These are phyloP conservation scores for Allobates femoralis DNA, from an alignment of 2,797 vertebrate genomes.

Conservation along the genomic window DNA sequence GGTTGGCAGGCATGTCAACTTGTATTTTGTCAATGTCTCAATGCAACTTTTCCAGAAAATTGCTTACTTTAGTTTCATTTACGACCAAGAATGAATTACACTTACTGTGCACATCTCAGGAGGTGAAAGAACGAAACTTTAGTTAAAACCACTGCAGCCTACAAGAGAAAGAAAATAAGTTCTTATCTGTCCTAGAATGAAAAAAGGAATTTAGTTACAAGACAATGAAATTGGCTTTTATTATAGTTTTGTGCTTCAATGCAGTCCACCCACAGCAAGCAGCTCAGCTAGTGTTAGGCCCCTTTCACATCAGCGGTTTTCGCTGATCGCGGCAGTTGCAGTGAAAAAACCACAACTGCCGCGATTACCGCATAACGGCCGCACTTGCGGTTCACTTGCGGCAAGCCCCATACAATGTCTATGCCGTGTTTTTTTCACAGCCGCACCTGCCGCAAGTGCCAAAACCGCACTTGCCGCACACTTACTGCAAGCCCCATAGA, in stretches of 20 bases:
- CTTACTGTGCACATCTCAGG: conserved; percentile 16
- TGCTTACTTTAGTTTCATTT: conserved; percentile 16
- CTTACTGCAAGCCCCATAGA: no score
- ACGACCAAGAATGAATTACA: not conserved
- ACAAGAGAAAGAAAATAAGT: not conserved
- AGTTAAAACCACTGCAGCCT: not conserved
- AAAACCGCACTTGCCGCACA: no score
- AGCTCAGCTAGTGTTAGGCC: not conserved
- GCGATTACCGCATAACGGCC: no score
- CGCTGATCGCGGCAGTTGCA: no score
- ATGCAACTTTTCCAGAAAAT: not conserved
- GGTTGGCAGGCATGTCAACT: not conserved
- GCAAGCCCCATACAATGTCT: no score
- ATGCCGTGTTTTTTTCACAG: no score
- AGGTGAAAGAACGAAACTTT: not conserved
- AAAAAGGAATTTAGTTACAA: conserved; percentile 17
- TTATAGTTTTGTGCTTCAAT: not conserved
- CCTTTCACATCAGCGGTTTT: no score
- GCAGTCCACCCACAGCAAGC: not conserved
- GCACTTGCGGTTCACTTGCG: no score
- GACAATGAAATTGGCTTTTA: not conserved
- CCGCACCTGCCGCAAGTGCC: no score
- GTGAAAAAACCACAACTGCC: no score
- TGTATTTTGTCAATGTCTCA: conserved; percentile 5
- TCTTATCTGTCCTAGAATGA: not conserved